Percentiles rank a stretch among this genome's conserved stretches.
phyloP scores from a whole-genome alignment of 1,140 invertebrate species.

The Galleria mellonella region DNA sequence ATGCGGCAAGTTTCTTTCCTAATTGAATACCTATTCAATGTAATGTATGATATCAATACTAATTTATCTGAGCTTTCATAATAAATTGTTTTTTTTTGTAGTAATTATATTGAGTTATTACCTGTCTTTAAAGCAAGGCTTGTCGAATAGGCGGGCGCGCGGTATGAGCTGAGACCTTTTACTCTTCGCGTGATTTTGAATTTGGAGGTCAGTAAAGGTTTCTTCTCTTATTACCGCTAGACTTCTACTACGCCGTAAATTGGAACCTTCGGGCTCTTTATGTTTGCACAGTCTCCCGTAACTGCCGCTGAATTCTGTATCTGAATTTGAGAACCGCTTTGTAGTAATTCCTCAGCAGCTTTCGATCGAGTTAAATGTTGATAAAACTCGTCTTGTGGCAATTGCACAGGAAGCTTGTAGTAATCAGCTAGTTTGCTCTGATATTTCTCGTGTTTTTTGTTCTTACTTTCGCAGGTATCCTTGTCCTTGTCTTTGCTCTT shows the following conservation, averaged over 20 bases:
- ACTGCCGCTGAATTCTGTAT: conserved; percentile 62
- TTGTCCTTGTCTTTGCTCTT: conserved; percentile 52
- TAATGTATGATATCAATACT: too few relatives aligned
- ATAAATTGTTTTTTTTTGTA: too few relatives aligned
- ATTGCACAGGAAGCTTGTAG: conserved; percentile 57
- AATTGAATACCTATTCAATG: too few relatives aligned
- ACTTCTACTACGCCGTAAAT: conserved; percentile 81
- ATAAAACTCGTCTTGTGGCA: conserved; percentile 69
- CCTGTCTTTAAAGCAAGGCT: conserved; percentile 82
- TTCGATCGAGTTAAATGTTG: conserved; percentile 63
- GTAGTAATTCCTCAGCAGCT: conserved; percentile 60
- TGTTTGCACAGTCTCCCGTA: conserved; percentile 67
- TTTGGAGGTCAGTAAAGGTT: conserved; percentile 79
- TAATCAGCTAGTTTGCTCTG: conserved; percentile 67
- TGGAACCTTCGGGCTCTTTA: conserved; percentile 75
- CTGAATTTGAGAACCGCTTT: conserved; percentile 62
- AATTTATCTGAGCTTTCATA: too few relatives aligned
- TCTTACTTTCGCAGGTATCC: conserved; percentile 43
- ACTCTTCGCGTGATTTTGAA: conserved; percentile 75
- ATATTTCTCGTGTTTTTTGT: conserved; percentile 67
- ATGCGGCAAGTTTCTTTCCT: too few relatives aligned
- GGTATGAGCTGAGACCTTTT: conserved; percentile 84
- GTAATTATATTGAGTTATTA: conserved; percentile 30
- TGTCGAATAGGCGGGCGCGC: conserved; percentile 83
- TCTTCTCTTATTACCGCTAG: conserved; percentile 86